A percentile compares a stretch with the other conserved stretches of the same genome.
Evolutionary conservation across 2,113 vertebrate species (phyloP).

Genomic region (Irena cyanogastra): DNA sequence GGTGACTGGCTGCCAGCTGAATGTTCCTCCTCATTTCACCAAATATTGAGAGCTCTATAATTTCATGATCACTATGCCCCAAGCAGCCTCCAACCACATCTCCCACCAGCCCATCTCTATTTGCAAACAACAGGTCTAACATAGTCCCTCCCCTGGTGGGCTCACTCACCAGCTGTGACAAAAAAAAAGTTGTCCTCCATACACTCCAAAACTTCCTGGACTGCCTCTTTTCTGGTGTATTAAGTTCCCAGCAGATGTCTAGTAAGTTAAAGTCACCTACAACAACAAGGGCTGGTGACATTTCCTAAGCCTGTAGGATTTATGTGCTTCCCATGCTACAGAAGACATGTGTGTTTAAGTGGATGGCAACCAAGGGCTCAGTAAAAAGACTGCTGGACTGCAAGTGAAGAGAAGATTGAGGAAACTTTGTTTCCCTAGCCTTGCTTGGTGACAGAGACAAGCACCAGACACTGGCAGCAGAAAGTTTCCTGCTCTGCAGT

Average conservation of each 20-base stretch:
- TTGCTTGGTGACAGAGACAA: not conserved
- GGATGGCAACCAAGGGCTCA: accelerated
- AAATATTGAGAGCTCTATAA: not conserved
- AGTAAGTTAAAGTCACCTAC: not conserved
- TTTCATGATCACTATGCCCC: not conserved
- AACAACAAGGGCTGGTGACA: not conserved
- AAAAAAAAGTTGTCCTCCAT: not conserved
- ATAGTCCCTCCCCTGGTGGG: not conserved
- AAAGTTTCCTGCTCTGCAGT: not conserved
- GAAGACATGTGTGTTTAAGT: not conserved
- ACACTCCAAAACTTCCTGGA: not conserved
- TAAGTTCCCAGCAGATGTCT: not conserved
- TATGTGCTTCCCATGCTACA: not conserved
- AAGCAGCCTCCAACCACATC: not conserved
- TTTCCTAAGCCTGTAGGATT: not conserved
- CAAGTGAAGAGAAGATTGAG: accelerated
- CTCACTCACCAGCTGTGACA: not conserved
- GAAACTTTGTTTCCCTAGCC: not conserved
- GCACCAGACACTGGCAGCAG: not conserved
- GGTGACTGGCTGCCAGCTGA: not conserved
- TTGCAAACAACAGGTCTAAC: not conserved
- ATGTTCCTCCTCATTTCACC: not conserved
- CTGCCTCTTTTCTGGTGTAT: not conserved
- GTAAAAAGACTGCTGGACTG: not conserved
- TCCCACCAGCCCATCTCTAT: not conserved